These are phyloP conservation scores for Megaceryle alcyon DNA, from an alignment of 2,797 vertebrate genomes.

Conservation along the genomic window DNA sequence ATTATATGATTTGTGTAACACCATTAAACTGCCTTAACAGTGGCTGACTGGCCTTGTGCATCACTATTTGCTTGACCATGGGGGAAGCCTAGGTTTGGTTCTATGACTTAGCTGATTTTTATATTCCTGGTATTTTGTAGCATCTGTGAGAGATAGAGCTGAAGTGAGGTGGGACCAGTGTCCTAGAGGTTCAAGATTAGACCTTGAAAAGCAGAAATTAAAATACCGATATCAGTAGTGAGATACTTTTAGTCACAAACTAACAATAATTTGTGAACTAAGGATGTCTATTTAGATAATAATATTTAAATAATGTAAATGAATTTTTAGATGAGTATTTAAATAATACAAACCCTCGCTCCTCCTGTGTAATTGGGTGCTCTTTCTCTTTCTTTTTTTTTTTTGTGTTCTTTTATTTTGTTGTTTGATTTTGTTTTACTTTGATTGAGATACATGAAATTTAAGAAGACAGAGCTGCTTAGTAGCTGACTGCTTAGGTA, in stretches of 20 bases:
- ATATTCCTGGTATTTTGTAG: neutral
- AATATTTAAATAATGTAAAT: neutral
- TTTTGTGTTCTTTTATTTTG: neutral
- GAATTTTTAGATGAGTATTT: neutral
- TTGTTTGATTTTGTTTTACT: neutral
- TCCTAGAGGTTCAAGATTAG: neutral
- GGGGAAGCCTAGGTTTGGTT: neutral
- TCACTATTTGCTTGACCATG: neutral
- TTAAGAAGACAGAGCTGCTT: neutral
- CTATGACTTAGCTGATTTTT: neutral
- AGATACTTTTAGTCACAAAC: neutral
- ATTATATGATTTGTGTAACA: neutral
- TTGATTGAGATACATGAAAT: neutral
- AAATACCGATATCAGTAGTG: neutral
- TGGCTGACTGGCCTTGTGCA: neutral
- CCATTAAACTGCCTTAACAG: neutral
- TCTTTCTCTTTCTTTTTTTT: neutral
- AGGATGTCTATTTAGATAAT: neutral
- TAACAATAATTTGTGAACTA: neutral
- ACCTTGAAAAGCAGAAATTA: neutral
- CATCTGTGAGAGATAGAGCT: neutral
- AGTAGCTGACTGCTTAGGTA: neutral
- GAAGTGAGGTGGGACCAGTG: neutral
- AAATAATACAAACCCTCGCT: neutral
- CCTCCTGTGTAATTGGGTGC: neutral